phyloP scores from a whole-genome alignment of 2,888 invertebrate species.

The Noctuana brunneofusca region DNA sequence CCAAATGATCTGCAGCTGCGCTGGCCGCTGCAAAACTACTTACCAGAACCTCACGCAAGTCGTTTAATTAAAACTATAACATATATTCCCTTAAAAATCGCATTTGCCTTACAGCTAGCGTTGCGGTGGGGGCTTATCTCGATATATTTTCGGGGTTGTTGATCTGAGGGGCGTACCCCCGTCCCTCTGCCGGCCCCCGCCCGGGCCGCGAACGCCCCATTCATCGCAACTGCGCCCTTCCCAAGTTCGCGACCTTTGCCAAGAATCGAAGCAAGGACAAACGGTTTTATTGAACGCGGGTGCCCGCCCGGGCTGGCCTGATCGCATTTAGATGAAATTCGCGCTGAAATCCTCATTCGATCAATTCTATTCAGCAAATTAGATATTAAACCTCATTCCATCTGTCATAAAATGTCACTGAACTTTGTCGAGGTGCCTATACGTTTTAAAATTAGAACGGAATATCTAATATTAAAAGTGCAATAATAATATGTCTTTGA shows the following conservation, averaged over 20 bases:
- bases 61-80: constrained; percentile 60
- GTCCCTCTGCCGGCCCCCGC: constrained; percentile 44
- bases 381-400: constrained; percentile 5
- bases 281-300: constrained; percentile 54
- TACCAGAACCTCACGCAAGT: constrained; percentile 44
- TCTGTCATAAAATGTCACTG: constrained; percentile 6
- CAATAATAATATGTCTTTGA: too few relatives aligned
- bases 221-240: constrained; percentile 68
- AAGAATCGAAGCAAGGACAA: constrained; percentile 61
- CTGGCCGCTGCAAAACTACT: neutral
- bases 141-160: constrained; percentile 75
- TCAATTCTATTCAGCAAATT: constrained; percentile 13
- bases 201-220: constrained; percentile 61
- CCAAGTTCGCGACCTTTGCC: constrained; percentile 69
- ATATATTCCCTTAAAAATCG: constrained; percentile 55
- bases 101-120: constrained; percentile 46
- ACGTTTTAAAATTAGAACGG: neutral
- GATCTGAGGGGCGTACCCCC: constrained; percentile 59
- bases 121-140: constrained; percentile 58
- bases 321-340: constrained; percentile 18
- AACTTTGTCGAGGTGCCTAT: neutral
- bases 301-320: constrained; percentile 5
- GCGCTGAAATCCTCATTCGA: constrained; percentile 5
- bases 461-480: neutral
- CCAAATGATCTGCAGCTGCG: constrained; percentile 44